Evolutionary conservation across 1,140 invertebrate genomes (phyloP), one percentile per base, ranked within the genome.

Genomic region (Colletes gigas): DNA sequence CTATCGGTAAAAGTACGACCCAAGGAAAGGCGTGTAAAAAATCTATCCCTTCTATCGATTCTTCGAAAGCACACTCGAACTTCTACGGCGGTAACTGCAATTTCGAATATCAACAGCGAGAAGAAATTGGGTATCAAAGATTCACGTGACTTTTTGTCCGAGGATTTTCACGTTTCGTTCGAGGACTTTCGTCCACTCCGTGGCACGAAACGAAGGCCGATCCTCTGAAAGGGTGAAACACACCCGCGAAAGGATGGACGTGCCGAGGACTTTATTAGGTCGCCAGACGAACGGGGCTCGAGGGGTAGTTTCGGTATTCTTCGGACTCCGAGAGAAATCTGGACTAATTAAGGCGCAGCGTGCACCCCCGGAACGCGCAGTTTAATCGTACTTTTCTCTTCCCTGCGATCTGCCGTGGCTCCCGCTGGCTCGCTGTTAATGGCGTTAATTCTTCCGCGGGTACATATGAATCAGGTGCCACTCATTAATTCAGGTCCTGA

Each of bases 281-380:
- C 54, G 62, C 62, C 62, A 81, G 65, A 72, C 76, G 75, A 74
- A 83, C 17, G 52, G 74, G 30, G 77, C 4, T 12, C 3, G 73
- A 73, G 73, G 83, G 17, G 72, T 21, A 57, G 71, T 74, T 85
- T 88, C 82, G 82, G 78, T 82, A 82, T 84, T 88, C 72, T 77
- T 83, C 80, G 41, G 10, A 15, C 8, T 30, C 57, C 65, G 70
- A 75, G 81, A 86, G 82, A 87, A 88, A 88, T 89, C 78, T 83
- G 71, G 81, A 88, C 72, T 88, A 90, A 89, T 90, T 90, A 90
- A 89, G 81, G 83, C 76, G 68, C 77, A 78, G 76, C 69, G 78
- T 83, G 78, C 74, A 44, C 78, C 57, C 57, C 55, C 55, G 69
- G 50, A 50, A 57, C 73, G 54, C 63, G 50, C 72, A 47, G 83